These are phyloP conservation scores for Drosophila burlai DNA, from an alignment of 1,140 invertebrate genomes.

Conservation along the genomic window DNA sequence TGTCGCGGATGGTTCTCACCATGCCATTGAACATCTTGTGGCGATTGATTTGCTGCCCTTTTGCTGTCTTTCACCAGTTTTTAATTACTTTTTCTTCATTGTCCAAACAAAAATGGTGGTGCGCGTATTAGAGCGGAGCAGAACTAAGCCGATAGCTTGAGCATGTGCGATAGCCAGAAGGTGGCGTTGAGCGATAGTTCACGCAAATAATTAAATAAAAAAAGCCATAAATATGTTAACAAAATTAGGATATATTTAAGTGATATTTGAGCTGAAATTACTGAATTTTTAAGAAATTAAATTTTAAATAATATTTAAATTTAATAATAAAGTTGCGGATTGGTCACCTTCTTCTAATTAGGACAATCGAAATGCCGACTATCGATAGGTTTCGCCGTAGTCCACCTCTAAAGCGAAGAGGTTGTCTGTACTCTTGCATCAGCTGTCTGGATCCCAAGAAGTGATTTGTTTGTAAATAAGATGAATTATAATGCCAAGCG, in stretches of 20 bases:
- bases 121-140: constrained; percentile 22
- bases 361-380: neutral
- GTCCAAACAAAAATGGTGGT: constrained; percentile 73
- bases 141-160: neutral
- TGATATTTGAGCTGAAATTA: neutral
- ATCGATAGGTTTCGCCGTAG: neutral
- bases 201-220: neutral
- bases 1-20: constrained; percentile 85
- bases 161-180: neutral
- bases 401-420: neutral
- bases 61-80: constrained; percentile 21
- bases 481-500: constrained; percentile 76
- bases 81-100: constrained; percentile 51
- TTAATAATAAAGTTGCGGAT: neutral
- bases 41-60: constrained; percentile 17
- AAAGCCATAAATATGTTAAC: neutral
- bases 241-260: too few species aligned
- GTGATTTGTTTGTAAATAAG: constrained; percentile 12
- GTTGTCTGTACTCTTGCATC: constrained; percentile 3
- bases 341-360: neutral
- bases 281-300: neutral
- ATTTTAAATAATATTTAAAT: neutral
- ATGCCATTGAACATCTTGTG: constrained; percentile 82
- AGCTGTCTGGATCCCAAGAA: constrained; percentile 10
- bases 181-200: neutral